Conservation (phyloP, 2,797 vertebrate genomes). For the Alca torda region DNA sequence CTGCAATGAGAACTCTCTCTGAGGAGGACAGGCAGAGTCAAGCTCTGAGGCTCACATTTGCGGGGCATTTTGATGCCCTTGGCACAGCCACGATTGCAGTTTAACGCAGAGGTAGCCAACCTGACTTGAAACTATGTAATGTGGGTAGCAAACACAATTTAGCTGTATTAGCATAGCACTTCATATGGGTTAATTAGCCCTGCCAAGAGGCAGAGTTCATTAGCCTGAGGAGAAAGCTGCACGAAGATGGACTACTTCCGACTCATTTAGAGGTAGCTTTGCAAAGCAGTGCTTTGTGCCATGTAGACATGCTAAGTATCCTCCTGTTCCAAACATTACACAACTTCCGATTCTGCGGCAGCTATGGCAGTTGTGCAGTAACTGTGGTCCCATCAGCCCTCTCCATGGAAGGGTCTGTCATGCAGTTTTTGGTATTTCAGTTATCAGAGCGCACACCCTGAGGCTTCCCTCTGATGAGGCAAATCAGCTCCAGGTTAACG, state of each 20-base stretch:
- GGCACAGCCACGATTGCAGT: background rate
- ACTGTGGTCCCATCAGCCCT: background rate
- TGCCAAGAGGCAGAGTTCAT: conserved; percentile 41
- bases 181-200: background rate
- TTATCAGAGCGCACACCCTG: rapidly evolving
- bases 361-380: background rate
- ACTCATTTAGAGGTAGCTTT: background rate
- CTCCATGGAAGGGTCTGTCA: background rate
- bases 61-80: background rate
- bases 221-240: conserved; percentile 4
- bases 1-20: background rate
- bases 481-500: background rate
- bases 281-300: background rate
- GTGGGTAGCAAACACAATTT: background rate
- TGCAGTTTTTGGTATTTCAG: background rate
- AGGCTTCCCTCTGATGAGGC: background rate
- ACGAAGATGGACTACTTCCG: background rate
- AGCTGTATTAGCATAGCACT: background rate
- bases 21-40: background rate
- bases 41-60: background rate
- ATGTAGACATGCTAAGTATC: background rate
- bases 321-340: background rate
- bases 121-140: conserved; percentile 12
- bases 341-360: background rate
- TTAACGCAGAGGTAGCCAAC: conserved; percentile 22